These are phyloP conservation scores for Myopa tessellatipennis DNA, from an alignment of 2,888 invertebrate genomes.

Conservation along the genomic window DNA sequence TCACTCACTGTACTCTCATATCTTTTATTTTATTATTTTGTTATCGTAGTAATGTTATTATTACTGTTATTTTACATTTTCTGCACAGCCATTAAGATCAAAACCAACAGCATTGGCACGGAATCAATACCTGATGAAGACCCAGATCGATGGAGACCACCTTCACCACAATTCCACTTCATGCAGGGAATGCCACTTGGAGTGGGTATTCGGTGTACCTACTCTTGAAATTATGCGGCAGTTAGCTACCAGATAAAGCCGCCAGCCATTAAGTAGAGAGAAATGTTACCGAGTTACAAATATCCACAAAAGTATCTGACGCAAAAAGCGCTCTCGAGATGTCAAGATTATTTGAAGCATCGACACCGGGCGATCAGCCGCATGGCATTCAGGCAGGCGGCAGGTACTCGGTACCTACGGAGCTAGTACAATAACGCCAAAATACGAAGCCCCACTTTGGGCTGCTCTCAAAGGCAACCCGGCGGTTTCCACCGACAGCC, in stretches of 20 bases:
- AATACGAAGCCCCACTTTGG: neutral
- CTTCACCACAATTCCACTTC: slow-evolving; percentile 58
- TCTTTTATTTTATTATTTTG: slow-evolving; percentile 53
- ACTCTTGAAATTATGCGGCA: slow-evolving; percentile 60
- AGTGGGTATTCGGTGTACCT: slow-evolving; percentile 46
- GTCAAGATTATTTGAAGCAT: slow-evolving; percentile 26
- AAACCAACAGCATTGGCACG: slow-evolving; percentile 18
- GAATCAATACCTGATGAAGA: slow-evolving; percentile 22
- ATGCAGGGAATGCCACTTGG: slow-evolving; percentile 6
- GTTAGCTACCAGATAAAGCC: slow-evolving; percentile 62
- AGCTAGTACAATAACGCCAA: neutral
- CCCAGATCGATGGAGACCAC: slow-evolving; percentile 20
- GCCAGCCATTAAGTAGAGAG: slow-evolving; percentile 42
- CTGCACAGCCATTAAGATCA: slow-evolving; percentile 11
- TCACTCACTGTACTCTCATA: slow-evolving; percentile 31
- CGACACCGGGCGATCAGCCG: slow-evolving; percentile 21
- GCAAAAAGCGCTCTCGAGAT: slow-evolving; percentile 29
- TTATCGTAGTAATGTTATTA: slow-evolving; percentile 58
- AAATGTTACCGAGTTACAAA: slow-evolving; percentile 6
- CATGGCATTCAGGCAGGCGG: neutral
- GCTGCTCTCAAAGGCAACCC: neutral
- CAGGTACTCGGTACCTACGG: slow-evolving; percentile 27
- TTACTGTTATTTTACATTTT: slow-evolving; percentile 56
- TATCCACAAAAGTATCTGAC: neutral
- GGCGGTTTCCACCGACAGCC: neutral